Conservation (phyloP, 2,888 invertebrate genomes). For the Myopa testacea region DNA sequence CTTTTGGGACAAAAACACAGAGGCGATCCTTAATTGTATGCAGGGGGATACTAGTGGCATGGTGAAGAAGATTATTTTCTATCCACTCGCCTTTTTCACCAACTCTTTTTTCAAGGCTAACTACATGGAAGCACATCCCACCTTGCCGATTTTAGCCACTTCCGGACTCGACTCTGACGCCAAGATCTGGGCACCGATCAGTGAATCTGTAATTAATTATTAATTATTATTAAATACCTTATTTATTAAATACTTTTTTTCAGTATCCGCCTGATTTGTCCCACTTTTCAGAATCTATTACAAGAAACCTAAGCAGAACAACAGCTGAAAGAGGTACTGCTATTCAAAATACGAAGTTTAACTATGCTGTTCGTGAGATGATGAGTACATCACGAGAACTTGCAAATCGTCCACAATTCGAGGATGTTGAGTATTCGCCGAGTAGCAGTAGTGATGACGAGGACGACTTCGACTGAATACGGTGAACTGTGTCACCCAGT, state of each 20-base stretch:
- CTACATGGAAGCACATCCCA: slow-evolving; percentile 91
- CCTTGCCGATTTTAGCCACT: slow-evolving; percentile 87
- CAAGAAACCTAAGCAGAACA: slow-evolving; percentile 57
- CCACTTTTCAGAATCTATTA: slow-evolving; percentile 58
- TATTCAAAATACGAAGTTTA: slow-evolving; percentile 60
- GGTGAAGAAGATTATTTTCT: slow-evolving; percentile 69
- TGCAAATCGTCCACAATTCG: slow-evolving; percentile 27
- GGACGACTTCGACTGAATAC: slow-evolving; percentile 5
- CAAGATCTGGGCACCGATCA: slow-evolving; percentile 88
- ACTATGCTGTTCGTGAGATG: slow-evolving; percentile 61
- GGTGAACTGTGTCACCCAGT: slow-evolving; percentile 59
- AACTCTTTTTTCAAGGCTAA: slow-evolving; percentile 70
- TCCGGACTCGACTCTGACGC: slow-evolving; percentile 89
- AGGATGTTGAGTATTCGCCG: slow-evolving; percentile 23
- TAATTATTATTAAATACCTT: background rate
- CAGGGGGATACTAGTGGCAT: slow-evolving; percentile 85
- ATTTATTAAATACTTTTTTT: background rate
- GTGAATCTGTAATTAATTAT: slow-evolving; percentile 55
- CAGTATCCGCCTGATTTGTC: slow-evolving; percentile 57
- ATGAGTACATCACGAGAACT: slow-evolving; percentile 51
- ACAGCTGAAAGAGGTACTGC: slow-evolving; percentile 49
- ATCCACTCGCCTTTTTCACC: slow-evolving; percentile 6
- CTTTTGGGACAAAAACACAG: slow-evolving; percentile 91
- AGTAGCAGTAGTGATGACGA: too few relatives aligned
- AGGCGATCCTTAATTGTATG: slow-evolving; percentile 90